Evolutionary conservation across 1,140 invertebrate species (phyloP).

Genomic region (Drosophila pruinosa): DNA sequence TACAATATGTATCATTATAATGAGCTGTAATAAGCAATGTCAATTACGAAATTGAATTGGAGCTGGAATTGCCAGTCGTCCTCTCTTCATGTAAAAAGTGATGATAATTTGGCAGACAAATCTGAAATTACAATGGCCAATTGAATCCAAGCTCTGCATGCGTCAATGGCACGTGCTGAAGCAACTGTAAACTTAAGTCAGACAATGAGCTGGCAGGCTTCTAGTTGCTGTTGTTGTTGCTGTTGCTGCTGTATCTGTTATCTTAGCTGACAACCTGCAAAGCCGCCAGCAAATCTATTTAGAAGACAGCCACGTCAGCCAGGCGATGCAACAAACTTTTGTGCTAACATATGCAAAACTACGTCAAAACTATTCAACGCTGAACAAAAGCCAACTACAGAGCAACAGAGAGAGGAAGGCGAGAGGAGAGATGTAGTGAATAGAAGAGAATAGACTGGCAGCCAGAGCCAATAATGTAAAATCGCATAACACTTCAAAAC

Average conservation of each 20-base stretch:
- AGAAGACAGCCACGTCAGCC: constrained; percentile 13
- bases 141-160: neutral
- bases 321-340: constrained; percentile 40
- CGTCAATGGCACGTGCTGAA: constrained; percentile 29
- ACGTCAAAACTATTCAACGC: constrained; percentile 50
- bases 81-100: neutral
- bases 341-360: constrained; percentile 52
- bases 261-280: constrained; percentile 40
- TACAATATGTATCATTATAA: neutral
- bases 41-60: neutral
- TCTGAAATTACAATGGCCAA: neutral
- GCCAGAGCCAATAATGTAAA: constrained; percentile 73
- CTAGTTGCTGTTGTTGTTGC: neutral
- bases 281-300: constrained; percentile 44
- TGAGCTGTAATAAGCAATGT: neutral
- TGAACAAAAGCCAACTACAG: constrained; percentile 10
- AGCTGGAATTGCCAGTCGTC: too few relatives aligned
- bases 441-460: constrained; percentile 14
- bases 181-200: constrained; percentile 16
- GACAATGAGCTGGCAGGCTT: constrained; percentile 5
- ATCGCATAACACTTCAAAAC: constrained; percentile 76
- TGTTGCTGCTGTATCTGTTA: constrained; percentile 19
- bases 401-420: neutral
- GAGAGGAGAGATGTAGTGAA: neutral
- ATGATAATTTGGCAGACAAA: constrained; percentile 13